Evolutionary conservation across 2,113 vertebrate genomes (phyloP), one percentile per base, ranked within the genome.

Genomic region (Halcyon malimbica): DNA sequence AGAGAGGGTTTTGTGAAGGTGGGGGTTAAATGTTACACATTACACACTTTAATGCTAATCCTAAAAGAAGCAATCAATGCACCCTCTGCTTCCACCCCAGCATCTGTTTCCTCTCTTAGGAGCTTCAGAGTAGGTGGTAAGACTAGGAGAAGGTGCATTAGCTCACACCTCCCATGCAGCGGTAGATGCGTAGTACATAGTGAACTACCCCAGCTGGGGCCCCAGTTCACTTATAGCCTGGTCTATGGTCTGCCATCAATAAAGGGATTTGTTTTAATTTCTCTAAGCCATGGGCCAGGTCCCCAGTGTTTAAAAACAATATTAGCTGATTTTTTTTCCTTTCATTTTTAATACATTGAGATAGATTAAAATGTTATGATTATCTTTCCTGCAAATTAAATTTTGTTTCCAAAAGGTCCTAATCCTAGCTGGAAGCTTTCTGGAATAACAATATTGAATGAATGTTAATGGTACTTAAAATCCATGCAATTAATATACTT

Each of bases 341-440:
- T 94, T 93, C 46, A 64, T 87, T 75, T 89, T 90, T 95, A 95
- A 75, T 88, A 28, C 48, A 59, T 65, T 79, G 87, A 92, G 65
- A 56, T 87, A 81, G 69, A 96, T 81, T 87, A 75, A 94, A 90
- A 75, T 60, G 68, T 62, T 90, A 78, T 71, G 48, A 83, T 96
- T 93, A 71, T 86, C 83, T 73, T 94, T 62, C n/a, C 44, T 82
- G 77, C 73, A 88, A 93, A 94, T 96, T 96, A 96, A 87, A 81
- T 96, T 95, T 92, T 91, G 48, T 84, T 95, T 96, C 86, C 86
- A 73, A 93, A 96, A 96, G 89, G 69, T 87, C 77, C 31, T 96
- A 95, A 89, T 95, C 89, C 74, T 96, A 92, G 91, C 94, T 97
- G 89, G 92, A 94, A 93, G 94, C 92, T 92, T 93, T 87, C 77